Evolutionary conservation across 1,140 invertebrate genomes (phyloP).

Genomic region (Tetramorium simillimum): DNA sequence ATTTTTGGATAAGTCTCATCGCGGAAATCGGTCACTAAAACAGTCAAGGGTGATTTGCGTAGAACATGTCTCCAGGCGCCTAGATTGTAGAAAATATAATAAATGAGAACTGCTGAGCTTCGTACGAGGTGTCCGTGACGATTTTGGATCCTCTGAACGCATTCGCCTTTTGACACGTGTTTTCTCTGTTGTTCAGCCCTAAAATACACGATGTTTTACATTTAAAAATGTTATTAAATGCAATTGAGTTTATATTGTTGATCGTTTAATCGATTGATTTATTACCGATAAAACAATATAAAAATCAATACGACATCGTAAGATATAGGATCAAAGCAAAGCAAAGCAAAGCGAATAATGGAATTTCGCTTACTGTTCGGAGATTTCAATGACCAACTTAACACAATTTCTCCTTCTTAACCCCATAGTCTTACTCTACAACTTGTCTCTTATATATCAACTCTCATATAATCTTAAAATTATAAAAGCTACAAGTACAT

Average conservation of each 20-base stretch:
- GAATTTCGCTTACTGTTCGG: conserved; percentile 28
- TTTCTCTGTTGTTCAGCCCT: conserved; percentile 56
- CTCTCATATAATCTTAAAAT: not conserved
- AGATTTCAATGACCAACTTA: conserved; percentile 63
- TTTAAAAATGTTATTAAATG: conserved; percentile 28
- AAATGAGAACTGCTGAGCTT: conserved; percentile 26
- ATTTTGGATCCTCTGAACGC: conserved; percentile 28
- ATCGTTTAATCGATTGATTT: not conserved
- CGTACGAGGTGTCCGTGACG: conserved; percentile 29
- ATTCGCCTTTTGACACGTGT: conserved; percentile 22
- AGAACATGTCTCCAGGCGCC: conserved; percentile 26
- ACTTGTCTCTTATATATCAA: too few relatives aligned
- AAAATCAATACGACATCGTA: not conserved
- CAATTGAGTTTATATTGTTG: not conserved
- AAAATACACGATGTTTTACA: conserved; percentile 27
- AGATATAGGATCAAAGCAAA: not conserved
- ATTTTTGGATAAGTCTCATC: not conserved
- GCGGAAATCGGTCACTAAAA: conserved; percentile 23
- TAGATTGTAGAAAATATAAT: conserved; percentile 33
- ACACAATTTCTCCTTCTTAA: conserved; percentile 42
- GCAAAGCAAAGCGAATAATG: not conserved
- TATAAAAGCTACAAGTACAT: not conserved
- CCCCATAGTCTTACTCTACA: not conserved
- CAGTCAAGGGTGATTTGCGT: conserved; percentile 2
- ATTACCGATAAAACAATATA: not conserved